Evolutionary conservation across 2,113 vertebrate species (phyloP), one percentile per base, ranked within the genome.

Genomic region (Varanus komodoensis): DNA sequence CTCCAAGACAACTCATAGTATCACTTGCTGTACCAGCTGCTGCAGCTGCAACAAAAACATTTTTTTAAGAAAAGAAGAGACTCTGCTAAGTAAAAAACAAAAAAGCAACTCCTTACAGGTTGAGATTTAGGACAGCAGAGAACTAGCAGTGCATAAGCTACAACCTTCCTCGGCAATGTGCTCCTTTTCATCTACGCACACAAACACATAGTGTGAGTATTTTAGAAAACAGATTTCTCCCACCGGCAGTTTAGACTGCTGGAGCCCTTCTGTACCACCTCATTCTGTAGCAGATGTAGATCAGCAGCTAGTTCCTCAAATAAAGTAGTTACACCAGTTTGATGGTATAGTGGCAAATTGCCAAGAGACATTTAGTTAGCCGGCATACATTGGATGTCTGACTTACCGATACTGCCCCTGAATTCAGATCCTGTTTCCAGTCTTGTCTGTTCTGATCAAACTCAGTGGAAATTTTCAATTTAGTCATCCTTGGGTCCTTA

Each of bases 351-450:
- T 9, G 17, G 23, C 17, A 69, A 88, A n/a, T 6, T 2, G 44
- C 9, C 17, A 52, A 69, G 29, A 52, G 29, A 17, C 77, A 52
- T 6, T 8, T 5, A 48, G 1, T 50, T 50, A 3, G 7, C 11
- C 67, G 32, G 69, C 48, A 19, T 61, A n/a, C 27, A 52, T 85
- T 9, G 9, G 38, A 68, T 21, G n/a, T 52, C 34, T 78, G 81
- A 27, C 95, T 95, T 86, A 96, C 96, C 88, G 89, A 89, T 44
- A 50, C 32, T n/a, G 81, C 61, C 29, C 90, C 86, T 48, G n/a
- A 25, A 12, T 77, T 4, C 29, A 27, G 21, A 44, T 64, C 21
- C 29, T 29, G 64, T 27, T 21, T 87, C 73, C 11, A 57, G 73
- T 84, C 82, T 71, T 88, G 81, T 44, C n/a, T 44, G 29, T 79